These are phyloP conservation scores for Hiodon alosoides DNA, from an alignment of 2,113 vertebrate species.

Conservation along the genomic window DNA sequence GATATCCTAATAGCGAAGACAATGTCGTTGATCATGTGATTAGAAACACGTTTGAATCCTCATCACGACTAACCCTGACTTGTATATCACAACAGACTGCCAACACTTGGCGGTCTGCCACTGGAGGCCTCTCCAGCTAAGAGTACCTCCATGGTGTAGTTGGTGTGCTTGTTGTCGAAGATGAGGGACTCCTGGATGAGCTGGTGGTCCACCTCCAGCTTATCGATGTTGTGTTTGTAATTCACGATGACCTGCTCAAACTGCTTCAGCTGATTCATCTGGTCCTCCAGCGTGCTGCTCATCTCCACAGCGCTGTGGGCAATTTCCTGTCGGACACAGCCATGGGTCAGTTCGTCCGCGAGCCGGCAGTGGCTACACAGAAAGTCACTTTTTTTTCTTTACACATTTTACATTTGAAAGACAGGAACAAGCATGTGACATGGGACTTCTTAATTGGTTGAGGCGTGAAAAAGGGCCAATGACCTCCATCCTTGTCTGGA, in stretches of 20 bases:
- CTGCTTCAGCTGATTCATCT: conserved; percentile 83
- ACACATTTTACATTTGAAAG: neutral
- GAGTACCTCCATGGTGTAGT: conserved; percentile 81
- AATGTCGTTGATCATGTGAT: no score
- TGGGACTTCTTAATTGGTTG: no score
- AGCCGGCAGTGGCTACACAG: no score
- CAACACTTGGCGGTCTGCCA: no score
- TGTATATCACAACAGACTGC: no score
- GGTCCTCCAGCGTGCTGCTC: conserved; percentile 75
- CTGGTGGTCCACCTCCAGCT: conserved; percentile 93
- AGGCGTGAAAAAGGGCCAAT: neutral
- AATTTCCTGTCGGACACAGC: conserved; percentile 67
- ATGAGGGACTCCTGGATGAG: conserved; percentile 81
- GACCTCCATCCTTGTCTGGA: conserved; percentile 85
- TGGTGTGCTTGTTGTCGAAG: conserved; percentile 84
- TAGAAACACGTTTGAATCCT: no score
- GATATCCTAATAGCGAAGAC: no score
- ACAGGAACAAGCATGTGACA: neutral
- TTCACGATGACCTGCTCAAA: conserved; percentile 79
- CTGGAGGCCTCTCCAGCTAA: neutral
- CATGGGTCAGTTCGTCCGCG: neutral
- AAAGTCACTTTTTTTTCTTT: neutral
- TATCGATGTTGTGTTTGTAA: conserved; percentile 94
- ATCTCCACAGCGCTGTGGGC: conserved; percentile 71
- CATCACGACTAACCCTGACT: no score